phyloP scores from a whole-genome alignment of 2,113 vertebrate genomes.

The Epinephelus fuscoguttatus region DNA sequence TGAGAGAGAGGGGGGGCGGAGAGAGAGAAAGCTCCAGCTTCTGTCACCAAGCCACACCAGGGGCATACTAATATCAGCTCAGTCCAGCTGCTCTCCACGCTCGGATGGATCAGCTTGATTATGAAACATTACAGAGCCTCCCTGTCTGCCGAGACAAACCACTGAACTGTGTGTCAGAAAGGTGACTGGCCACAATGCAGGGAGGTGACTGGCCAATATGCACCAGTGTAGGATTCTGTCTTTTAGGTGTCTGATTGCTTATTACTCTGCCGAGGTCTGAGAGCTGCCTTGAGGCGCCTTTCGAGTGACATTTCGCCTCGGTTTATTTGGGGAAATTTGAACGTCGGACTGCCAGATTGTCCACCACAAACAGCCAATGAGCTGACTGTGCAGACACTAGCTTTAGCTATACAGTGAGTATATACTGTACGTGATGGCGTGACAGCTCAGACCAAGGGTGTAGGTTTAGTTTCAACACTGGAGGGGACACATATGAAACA shows the following conservation, averaged over 20 bases:
- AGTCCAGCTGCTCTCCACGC: conserved; percentile 70
- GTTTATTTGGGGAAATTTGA: conserved; percentile 9
- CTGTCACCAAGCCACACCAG: conserved; percentile 62
- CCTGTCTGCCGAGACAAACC: conserved; percentile 43
- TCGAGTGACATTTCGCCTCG: background rate
- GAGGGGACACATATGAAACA: too few species aligned
- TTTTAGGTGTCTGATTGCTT: conserved; percentile 31
- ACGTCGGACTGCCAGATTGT: background rate
- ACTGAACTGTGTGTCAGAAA: conserved; percentile 47
- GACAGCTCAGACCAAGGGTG: too few species aligned
- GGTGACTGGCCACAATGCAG: conserved; percentile 37
- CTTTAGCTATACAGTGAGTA: background rate
- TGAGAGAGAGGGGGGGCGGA: conserved; percentile 18
- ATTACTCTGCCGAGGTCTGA: conserved; percentile 23
- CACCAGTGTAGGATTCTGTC: conserved; percentile 21
- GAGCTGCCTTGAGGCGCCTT: background rate
- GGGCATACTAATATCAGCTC: conserved; percentile 75
- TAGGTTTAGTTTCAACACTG: too few species aligned
- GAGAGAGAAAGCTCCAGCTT: conserved; percentile 47
- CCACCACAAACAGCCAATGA: background rate
- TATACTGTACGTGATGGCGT: background rate
- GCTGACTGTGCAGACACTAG: background rate
- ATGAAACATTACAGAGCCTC: conserved; percentile 71
- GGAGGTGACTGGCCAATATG: conserved; percentile 27
- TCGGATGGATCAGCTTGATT: conserved; percentile 63